Evolutionary conservation across 2,797 vertebrate genomes (phyloP), one percentile per base, ranked within the genome.

Genomic region (Sebastolobus alascanus): DNA sequence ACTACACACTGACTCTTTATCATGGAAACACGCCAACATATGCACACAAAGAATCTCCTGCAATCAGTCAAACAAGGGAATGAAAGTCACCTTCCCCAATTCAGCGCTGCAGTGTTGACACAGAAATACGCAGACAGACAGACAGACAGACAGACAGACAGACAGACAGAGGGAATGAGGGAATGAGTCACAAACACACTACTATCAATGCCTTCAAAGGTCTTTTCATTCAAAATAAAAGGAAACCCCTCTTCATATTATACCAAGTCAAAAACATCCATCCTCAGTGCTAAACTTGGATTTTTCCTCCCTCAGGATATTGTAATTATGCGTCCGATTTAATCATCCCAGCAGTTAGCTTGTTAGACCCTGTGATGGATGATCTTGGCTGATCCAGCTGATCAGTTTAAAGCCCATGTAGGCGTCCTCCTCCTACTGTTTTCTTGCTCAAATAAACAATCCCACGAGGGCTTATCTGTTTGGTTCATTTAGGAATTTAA

Each of bases 21-120:
- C 5, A 54, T 55, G 31, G 37, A 63, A 59, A 68, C 37, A 31
- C 2, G 8, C n/a, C 27, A 29, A 10, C 59, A 46, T 16, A 4
- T 38, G 13, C 46, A 71, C 33, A 75, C 68, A 78, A 20, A 75
- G 13, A 58, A 80, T 65, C 35, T 14, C n/a, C 46, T 74, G 46
- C 67, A 64, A 58, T 81, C 58, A 52, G 22, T 78, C 55, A 35
- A 67, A 68, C 55, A 52, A 54, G 25, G 7, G 46, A 67, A 25
- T 59, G 37, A 80, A 90, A 79, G 80, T 88, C 86, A 84, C 77
- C 76, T 80, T 68, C 67, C 20, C 64, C 7, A 46, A 7, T 52
- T 43, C 60, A 82, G 56, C 70, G 29, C 29, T 79, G 72, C 81
- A 79, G 66, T 67, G 63, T 74, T 71, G 59, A 76, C 29, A 40